phyloP scores from a whole-genome alignment of 2,888 invertebrate genomes.

The Trichopoda pennipes region DNA sequence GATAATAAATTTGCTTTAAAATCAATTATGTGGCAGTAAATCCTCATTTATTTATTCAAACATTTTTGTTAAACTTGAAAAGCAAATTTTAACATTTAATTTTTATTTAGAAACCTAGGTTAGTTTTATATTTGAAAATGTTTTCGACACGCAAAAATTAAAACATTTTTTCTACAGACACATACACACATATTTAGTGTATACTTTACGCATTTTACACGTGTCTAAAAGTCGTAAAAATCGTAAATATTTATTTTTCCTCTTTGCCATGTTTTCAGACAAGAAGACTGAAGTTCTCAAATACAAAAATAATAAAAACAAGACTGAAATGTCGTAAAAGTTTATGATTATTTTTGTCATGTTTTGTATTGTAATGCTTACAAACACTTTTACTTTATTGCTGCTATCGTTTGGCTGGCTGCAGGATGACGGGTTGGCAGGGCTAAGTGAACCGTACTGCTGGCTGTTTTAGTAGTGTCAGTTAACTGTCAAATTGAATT shows the following conservation, averaged over 20 bases:
- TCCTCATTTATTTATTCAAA: not conserved
- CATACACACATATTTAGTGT: conserved; percentile 36
- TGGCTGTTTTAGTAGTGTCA: conserved; percentile 56
- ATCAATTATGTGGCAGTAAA: not conserved
- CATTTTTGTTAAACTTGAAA: not conserved
- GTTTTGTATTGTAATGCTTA: conserved; percentile 67
- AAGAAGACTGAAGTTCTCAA: conserved; percentile 15
- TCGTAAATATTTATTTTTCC: conserved; percentile 47
- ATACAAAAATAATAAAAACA: conserved; percentile 49
- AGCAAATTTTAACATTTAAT: not conserved
- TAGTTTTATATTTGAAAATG: conserved; percentile 57
- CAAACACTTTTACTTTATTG: conserved; percentile 66
- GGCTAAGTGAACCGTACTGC: conserved; percentile 25
- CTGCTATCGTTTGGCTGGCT: conserved; percentile 61
- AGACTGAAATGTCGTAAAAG: conserved; percentile 78
- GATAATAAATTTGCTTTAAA: not conserved
- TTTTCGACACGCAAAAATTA: conserved; percentile 24
- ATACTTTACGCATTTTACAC: conserved; percentile 72
- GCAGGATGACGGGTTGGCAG: not conserved
- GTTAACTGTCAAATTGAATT: conserved; percentile 80
- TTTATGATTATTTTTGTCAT: conserved; percentile 78
- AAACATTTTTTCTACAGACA: not conserved
- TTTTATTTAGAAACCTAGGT: conserved; percentile 73
- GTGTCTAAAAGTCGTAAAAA: conserved; percentile 78
- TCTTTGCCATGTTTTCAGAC: conserved; percentile 6